These are phyloP conservation scores for Platypus cylindrus DNA, from an alignment of 2,888 invertebrate species.

Conservation along the genomic window DNA sequence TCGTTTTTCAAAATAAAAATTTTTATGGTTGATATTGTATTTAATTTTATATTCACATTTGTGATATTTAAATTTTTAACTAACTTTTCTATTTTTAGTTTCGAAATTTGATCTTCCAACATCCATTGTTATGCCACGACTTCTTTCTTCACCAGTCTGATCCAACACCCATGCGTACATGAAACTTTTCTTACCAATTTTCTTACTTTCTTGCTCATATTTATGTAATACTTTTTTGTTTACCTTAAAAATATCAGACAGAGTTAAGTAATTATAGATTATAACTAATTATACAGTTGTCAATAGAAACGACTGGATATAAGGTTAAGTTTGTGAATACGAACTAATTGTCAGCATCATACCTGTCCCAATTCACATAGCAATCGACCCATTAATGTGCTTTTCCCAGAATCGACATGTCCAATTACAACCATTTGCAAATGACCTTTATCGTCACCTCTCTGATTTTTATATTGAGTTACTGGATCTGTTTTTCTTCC, in stretches of 20 bases:
- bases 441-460: slow-evolving; percentile 71
- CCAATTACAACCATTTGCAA: slow-evolving; percentile 88
- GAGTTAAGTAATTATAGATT: too few species aligned
- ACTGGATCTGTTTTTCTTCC: slow-evolving; percentile 47
- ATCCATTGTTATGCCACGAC: slow-evolving; percentile 98
- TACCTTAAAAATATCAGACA: slow-evolving; percentile 33
- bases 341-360: slow-evolving; percentile 7
- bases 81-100: slow-evolving; percentile 56
- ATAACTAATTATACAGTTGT: background rate
- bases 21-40: background rate
- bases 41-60: background rate
- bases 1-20: background rate
- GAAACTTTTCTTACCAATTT: slow-evolving; percentile 94
- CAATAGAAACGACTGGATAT: background rate
- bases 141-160: slow-evolving; percentile 94
- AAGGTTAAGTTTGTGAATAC: slow-evolving; percentile 1
- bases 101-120: slow-evolving; percentile 88
- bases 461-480: slow-evolving; percentile 56
- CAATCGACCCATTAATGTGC: slow-evolving; percentile 92
- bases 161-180: slow-evolving; percentile 99
- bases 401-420: slow-evolving; percentile 96
- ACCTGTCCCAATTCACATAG: slow-evolving; percentile 75
- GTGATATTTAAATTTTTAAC: too few species aligned
- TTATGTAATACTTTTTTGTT: slow-evolving; percentile 86
- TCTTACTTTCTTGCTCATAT: slow-evolving; percentile 94